Evolutionary conservation across 1,140 invertebrate genomes (phyloP).

Genomic region (Cardiocondyla obscurior): DNA sequence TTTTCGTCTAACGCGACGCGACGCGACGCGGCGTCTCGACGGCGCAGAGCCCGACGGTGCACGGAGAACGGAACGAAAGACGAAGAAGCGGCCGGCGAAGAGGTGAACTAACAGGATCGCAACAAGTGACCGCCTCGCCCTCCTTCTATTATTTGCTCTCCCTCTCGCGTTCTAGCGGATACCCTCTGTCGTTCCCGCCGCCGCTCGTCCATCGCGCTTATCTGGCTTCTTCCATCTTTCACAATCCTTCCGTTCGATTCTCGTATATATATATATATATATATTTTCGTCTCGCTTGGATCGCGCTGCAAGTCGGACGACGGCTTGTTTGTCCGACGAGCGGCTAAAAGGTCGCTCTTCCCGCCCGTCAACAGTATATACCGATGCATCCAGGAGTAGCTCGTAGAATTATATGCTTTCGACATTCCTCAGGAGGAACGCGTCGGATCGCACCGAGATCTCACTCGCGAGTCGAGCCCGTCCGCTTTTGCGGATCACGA

Average conservation of each 20-base stretch:
- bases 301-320: constrained; percentile 4
- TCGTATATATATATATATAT: constrained; percentile 13
- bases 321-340: constrained; percentile 36
- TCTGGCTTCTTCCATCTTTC: constrained; percentile 8
- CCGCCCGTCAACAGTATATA: constrained; percentile 44
- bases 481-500: background rate
- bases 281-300: constrained; percentile 27
- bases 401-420: constrained; percentile 41
- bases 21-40: constrained; percentile 1
- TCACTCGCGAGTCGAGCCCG: background rate
- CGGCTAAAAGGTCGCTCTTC: constrained; percentile 42
- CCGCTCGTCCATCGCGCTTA: constrained; percentile 24
- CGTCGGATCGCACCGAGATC: background rate
- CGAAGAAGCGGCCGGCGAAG: constrained; percentile 63
- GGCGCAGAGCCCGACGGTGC: constrained; percentile 13
- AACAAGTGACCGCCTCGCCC: constrained; percentile 78
- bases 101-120: constrained; percentile 81
- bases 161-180: constrained; percentile 51
- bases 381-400: constrained; percentile 46
- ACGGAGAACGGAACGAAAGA: constrained; percentile 51
- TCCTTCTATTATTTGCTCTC: constrained; percentile 71
- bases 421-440: constrained; percentile 27
- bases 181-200: constrained; percentile 30
- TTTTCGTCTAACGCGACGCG: background rate
- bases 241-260: constrained; percentile 12